Evolutionary conservation across 1,140 invertebrate genomes (phyloP), one percentile per base, ranked within the genome.

Genomic region (Conus betulinus): DNA sequence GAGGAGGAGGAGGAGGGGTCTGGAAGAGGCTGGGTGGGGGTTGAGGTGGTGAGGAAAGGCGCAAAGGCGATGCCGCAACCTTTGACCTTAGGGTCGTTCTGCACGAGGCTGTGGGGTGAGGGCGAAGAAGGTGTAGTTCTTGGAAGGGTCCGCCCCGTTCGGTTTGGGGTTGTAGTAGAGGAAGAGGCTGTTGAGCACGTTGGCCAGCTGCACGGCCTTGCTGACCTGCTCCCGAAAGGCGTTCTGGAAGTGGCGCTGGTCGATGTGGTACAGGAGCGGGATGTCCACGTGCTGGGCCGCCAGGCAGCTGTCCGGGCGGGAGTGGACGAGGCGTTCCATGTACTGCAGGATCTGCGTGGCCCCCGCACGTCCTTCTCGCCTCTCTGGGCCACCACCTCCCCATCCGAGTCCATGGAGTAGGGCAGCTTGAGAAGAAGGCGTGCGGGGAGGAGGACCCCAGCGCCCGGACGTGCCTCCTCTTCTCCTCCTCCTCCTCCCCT

Each of bases 31-130:
- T 0, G 39, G 39, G 39, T 39, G 39, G 39, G 17, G 13, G 11
- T 6, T 11, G 17, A 6, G 20, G 17, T 23, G 67, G 67, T 20
- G 23, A 7, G 11, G 13, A 13, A 23, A 23, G 67, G 13, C 11
- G 67, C 23, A 81, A 92, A 93, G 13, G 89, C 91, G 71, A 93
- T 93, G 11, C 90, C 92, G 25, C 90, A 89, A 53, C 90, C 92
- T 55, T 53, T 84, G 15, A 93, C 87, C 52, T 89, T 87, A 15
- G 86, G 53, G 51, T 91, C 90, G 63, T 90, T 87, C 71, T 91
- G 89, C 13, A 91, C 90, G 27, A 89, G 81, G 6, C 87, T 91
- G 87, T 92, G 91, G 91, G 4, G 90, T 88, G 39, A 93, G 76
- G 39, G 91, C 90, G 78, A 88, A 90, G 60, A 89, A 89, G 57